A percentile compares a stretch with the other conserved stretches of the same genome.
Evolutionary conservation across 2,113 vertebrate genomes (phyloP).

Genomic region (Aleadryas rufinucha): DNA sequence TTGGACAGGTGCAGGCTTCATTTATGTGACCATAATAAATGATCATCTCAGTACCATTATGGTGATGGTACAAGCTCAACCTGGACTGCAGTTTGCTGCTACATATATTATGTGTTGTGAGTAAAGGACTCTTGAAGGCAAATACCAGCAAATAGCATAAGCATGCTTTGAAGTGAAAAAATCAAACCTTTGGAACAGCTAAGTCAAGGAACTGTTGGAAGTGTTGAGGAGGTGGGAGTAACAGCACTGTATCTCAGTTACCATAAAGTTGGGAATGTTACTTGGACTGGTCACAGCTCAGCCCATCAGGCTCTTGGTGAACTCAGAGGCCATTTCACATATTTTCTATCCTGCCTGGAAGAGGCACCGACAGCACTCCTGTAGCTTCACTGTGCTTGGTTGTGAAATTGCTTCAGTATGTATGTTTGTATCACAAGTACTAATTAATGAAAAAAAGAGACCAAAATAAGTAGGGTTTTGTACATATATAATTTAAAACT

Average conservation of each 20-base stretch:
- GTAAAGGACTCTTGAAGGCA: background rate
- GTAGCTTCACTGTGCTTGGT: background rate
- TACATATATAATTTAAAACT: slow-evolving; percentile 85
- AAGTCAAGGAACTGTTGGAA: background rate
- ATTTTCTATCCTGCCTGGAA: background rate
- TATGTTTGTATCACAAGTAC: background rate
- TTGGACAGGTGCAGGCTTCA: background rate
- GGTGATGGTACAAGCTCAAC: background rate
- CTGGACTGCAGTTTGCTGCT: background rate
- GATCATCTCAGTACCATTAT: background rate
- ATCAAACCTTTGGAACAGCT: background rate
- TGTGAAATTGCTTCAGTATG: background rate
- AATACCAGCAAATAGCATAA: background rate
- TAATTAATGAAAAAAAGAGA: slow-evolving; percentile 34
- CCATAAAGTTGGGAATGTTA: background rate
- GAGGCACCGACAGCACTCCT: background rate
- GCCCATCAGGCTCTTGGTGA: accelerated
- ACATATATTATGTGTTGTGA: background rate
- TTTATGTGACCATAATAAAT: background rate
- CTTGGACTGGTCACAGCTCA: background rate
- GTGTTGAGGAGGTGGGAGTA: background rate
- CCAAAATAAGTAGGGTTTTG: slow-evolving; percentile 63
- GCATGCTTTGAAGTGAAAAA: background rate
- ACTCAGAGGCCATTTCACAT: accelerated
- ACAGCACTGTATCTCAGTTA: background rate